A percentile compares a stretch with the other conserved stretches of the same genome.
Evolutionary conservation across 2,113 vertebrate genomes (phyloP).

Genomic region (Passerina amoena): DNA sequence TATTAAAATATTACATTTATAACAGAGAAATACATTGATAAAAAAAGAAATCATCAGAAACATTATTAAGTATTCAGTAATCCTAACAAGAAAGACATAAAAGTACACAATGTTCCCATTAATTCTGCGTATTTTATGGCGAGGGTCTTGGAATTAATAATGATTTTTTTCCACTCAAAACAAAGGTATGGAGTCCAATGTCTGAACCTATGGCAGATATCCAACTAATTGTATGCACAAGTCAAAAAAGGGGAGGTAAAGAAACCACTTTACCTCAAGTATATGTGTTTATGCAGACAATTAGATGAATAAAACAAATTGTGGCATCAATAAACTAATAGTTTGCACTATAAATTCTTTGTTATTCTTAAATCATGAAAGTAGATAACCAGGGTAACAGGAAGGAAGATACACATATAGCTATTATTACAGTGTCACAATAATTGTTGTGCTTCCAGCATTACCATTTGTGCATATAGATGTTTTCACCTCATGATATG

Average conservation of each 20-base stretch:
- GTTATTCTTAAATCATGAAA: neutral
- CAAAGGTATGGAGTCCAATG: neutral
- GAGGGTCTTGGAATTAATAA: neutral
- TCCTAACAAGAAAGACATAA: neutral
- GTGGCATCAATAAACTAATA: neutral
- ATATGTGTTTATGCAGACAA: neutral
- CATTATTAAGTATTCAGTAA: neutral
- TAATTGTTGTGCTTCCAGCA: neutral
- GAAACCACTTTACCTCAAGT: fast-evolving
- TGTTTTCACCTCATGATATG: neutral
- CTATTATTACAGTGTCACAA: neutral
- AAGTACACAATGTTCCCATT: neutral
- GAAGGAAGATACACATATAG: neutral
- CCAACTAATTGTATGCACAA: neutral
- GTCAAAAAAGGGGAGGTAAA: neutral
- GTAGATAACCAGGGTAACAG: neutral
- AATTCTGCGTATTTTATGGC: neutral
- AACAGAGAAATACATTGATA: neutral
- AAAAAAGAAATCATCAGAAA: neutral
- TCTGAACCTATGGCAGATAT: neutral
- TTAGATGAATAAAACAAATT: neutral
- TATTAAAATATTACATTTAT: neutral
- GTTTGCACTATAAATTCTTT: neutral
- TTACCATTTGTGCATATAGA: neutral
- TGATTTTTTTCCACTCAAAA: neutral